These are phyloP conservation scores for Reinhardtius hippoglossoides DNA, from an alignment of 2,113 vertebrate species.

Conservation along the genomic window DNA sequence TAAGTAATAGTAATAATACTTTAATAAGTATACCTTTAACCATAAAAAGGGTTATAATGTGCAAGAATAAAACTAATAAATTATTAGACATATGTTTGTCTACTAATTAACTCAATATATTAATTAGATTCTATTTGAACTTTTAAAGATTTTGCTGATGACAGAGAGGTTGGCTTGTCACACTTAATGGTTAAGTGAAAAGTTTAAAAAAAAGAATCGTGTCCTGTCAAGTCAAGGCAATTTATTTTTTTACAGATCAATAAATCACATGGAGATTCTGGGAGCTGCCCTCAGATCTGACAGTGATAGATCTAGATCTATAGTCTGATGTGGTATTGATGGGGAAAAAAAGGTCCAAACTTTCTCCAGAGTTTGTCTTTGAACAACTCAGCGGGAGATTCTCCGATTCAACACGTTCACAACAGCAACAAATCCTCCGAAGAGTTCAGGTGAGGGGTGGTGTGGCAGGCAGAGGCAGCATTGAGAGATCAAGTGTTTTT, in stretches of 20 bases:
- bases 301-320: not conserved
- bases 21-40: not conserved
- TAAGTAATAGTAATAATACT: not conserved
- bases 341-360: no score
- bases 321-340: no score
- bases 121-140: not conserved
- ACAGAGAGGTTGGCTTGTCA: not conserved
- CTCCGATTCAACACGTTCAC: no score
- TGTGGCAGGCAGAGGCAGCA: no score
- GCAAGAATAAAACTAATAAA: not conserved
- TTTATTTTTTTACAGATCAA: not conserved
- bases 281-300: not conserved
- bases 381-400: no score
- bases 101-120: not conserved
- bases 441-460: no score
- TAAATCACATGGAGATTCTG: not conserved
- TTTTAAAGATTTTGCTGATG: not conserved
- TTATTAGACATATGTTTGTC: not conserved
- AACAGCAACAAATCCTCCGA: no score
- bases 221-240: not conserved
- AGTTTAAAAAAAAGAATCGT: no score
- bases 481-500: no score
- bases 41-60: not conserved
- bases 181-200: not conserved
- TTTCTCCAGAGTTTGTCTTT: no score